phyloP scores from a whole-genome alignment of 2,888 invertebrate species.

The Cephus rjabovi region DNA sequence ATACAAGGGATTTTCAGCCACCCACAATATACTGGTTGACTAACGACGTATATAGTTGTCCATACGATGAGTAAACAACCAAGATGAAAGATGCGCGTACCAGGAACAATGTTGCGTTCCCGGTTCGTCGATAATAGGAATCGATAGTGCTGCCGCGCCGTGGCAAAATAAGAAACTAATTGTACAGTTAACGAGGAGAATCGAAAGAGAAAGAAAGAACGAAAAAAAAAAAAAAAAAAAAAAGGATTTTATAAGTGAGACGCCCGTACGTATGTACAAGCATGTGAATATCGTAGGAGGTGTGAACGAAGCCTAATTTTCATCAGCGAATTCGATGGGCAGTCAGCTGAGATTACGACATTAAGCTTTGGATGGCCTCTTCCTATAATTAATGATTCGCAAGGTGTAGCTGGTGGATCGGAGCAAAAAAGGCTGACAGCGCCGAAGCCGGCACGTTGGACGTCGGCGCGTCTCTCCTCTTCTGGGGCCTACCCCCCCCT shows the following conservation, averaged over 20 bases:
- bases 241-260: not conserved
- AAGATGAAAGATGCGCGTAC: not conserved
- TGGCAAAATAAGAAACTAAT: not conserved
- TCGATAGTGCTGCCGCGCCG: not conserved
- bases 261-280: not conserved
- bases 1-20: not conserved
- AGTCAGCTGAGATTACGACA: conserved; percentile 22
- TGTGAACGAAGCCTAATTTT: not conserved
- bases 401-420: conserved; percentile 30
- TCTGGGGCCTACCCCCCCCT: not conserved
- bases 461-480: not conserved
- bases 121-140: not conserved
- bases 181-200: not conserved
- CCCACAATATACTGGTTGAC: not conserved
- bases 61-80: not conserved
- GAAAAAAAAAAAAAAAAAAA: no score
- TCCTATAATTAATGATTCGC: conserved; percentile 47
- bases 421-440: conserved; percentile 37
- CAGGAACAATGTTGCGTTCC: not conserved
- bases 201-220: no score
- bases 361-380: conserved; percentile 24
- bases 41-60: not conserved
- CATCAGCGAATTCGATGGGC: not conserved
- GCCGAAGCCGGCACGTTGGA: conserved; percentile 16
- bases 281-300: not conserved